Evolutionary conservation across 2,113 vertebrate species (phyloP), one percentile per base, ranked within the genome.

Genomic region (Zosterops japonicus): DNA sequence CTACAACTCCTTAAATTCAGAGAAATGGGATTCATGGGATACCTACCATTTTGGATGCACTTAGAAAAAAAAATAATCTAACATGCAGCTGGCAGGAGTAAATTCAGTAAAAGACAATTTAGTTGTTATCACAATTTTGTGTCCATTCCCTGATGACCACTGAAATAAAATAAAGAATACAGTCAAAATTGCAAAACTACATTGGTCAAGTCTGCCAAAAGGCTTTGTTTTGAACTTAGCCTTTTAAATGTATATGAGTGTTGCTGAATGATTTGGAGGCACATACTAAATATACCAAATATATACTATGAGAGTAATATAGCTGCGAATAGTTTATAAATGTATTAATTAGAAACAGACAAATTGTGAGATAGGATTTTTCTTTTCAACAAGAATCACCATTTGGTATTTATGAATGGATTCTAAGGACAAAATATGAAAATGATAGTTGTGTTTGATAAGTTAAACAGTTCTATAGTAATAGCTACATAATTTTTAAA

Each of bases 391-490:
- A 19, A 69, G 23, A 92, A 52, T 75, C 16, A 88, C 31, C 17
- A 85, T 86, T 87, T 78, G 17, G 31, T 83, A 71, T 90, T 92
- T 90, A 25, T 87, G 39, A 81, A 78, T 59, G 19, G 56, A 72
- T 64, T 85, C 11, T 74, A 76, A 64, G 61, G 79, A 13, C 47
- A 87, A 96, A 96, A 82, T 17, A 80, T 77, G 65, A 93, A 97
- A 96, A 77, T 11, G 12, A 96, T 96, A 93, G 27, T 46, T 95
- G 29, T 82, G 47, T 96, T 89, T 27, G 80, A 88, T 76, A 97
- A 96, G 97, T 91, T 85, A 97, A 94, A 81, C 53, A 70, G 71
- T 93, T 95, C 89, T 96, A 89, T 59, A 92, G 95, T 94, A 96
- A 97, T 80, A 97, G 28, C 36, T 52, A 71, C 60, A 79, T 64